A percentile compares a stretch with the other conserved stretches of the same genome.
These are phyloP conservation scores for Brachionus rotundiformis DNA, from an alignment of 1,140 invertebrate genomes.

Conservation along the genomic window DNA sequence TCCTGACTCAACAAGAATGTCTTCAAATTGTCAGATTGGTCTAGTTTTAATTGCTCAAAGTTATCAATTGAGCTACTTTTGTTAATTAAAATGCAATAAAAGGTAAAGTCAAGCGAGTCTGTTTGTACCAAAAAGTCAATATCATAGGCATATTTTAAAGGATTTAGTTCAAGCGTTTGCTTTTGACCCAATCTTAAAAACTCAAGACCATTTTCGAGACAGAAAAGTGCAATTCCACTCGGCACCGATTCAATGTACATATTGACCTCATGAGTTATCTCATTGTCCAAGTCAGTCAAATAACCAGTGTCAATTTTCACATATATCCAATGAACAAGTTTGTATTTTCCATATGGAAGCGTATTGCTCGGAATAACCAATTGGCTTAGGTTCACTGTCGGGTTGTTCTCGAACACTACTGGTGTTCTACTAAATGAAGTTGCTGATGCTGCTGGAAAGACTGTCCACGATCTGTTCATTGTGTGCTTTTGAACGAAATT, in stretches of 20 bases:
- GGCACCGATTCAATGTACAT: not conserved
- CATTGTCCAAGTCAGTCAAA: not conserved
- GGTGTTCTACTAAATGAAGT: not conserved
- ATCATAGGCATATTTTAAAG: constrained; percentile 8
- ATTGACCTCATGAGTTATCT: not conserved
- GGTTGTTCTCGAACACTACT: not conserved
- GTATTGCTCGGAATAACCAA: not conserved
- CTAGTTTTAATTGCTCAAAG: not conserved
- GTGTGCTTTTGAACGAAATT: not conserved
- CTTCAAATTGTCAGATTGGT: not conserved
- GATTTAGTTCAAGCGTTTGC: not conserved
- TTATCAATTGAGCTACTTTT: not conserved
- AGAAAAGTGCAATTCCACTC: not conserved
- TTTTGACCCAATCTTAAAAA: not conserved
- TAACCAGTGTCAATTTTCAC: not conserved
- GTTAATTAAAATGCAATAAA: not conserved
- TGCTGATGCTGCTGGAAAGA: not conserved
- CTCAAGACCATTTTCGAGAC: not conserved
- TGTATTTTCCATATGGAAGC: not conserved
- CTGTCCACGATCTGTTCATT: not conserved
- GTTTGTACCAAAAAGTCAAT: not conserved
- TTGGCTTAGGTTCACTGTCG: not conserved
- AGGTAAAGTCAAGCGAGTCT: not conserved
- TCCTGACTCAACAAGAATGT: too few species aligned
- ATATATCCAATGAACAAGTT: not conserved